These are phyloP conservation scores for Enteromius anoplus DNA, from an alignment of 2,797 vertebrate genomes.

Conservation along the genomic window DNA sequence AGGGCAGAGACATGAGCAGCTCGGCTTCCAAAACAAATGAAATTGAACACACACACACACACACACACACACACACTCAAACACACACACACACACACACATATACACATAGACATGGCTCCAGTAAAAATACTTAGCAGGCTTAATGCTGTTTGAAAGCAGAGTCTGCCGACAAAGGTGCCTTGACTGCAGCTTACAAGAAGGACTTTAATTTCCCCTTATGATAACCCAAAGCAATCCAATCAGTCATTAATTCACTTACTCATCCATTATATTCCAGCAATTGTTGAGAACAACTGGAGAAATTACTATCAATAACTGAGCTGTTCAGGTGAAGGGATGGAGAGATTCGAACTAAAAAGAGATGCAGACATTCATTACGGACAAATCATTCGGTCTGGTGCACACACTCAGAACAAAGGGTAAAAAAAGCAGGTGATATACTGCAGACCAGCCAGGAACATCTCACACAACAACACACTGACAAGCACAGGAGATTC, in stretches of 20 bases:
- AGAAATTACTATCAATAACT: background rate
- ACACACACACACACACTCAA: constrained; percentile 14
- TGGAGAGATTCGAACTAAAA: constrained; percentile 7
- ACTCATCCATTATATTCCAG: constrained; percentile 16
- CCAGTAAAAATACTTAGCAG: constrained; percentile 64
- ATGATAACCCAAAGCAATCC: constrained; percentile 4
- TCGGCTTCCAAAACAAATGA: constrained; percentile 77
- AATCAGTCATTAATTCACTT: constrained; percentile 1
- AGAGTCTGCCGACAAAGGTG: constrained; percentile 44
- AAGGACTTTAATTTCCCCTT: background rate
- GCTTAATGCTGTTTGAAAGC: constrained; percentile 50
- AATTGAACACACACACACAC: constrained; percentile 61
- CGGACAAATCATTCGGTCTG: constrained; percentile 15
- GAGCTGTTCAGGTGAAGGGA: background rate
- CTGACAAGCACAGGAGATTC: background rate
- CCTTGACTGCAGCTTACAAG: constrained; percentile 11
- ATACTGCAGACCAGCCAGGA: constrained; percentile 1
- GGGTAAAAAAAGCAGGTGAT: background rate
- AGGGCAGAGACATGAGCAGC: constrained; percentile 62
- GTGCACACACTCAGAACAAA: constrained; percentile 14
- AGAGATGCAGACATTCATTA: background rate
- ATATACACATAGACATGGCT: constrained; percentile 37
- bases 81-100: background rate
- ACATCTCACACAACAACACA: background rate
- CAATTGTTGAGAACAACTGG: background rate